Evolutionary conservation across 2,113 vertebrate species (phyloP), one percentile per base, ranked within the genome.

Genomic region (Microcebus murinus): DNA sequence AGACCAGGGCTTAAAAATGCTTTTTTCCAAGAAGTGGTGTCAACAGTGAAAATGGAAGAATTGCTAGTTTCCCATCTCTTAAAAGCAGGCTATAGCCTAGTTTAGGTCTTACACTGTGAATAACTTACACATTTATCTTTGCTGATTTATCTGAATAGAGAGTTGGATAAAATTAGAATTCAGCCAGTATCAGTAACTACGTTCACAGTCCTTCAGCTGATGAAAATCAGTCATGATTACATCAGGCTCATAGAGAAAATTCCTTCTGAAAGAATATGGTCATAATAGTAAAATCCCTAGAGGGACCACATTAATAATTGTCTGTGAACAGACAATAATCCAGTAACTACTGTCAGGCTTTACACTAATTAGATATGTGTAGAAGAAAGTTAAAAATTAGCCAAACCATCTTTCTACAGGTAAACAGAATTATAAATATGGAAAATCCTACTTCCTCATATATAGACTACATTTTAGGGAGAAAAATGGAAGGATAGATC

Each of bases 11-110:
- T 91, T 92, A 71, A 74, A 68, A 77, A 82, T 45, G 48, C 39
- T 91, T 92, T 91, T 92, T 85, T 48, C 82, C 15, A 84, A 88
- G 88, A 96, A 94, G 93, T 57, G 11, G 34, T n/a, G 7, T 27
- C 57, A 45, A 17, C 39, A 25, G 29, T 52, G 39, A 39, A 94
- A 97, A 88, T 0, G 57, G 63, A 39, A 90, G 71, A 93, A 67
- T 20, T 63, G 34, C 21, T 80, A 74, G 25, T n/a, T 91, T 93
- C 76, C n/a, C 55, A 29, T 85, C 50, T 82, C 73, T 65, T 68
- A 88, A 90, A 90, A 90, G 4, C 42, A 80, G 42, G 29, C 52
- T 84, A 31, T 27, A 59, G 52, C 87, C 36, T 27, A 95, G 70
- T 52, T 90, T 63, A 90, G 86, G 82, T 80, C 86, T 84, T 70